These are phyloP conservation scores for Tipula vernalis DNA, from an alignment of 2,888 invertebrate species.

Conservation along the genomic window DNA sequence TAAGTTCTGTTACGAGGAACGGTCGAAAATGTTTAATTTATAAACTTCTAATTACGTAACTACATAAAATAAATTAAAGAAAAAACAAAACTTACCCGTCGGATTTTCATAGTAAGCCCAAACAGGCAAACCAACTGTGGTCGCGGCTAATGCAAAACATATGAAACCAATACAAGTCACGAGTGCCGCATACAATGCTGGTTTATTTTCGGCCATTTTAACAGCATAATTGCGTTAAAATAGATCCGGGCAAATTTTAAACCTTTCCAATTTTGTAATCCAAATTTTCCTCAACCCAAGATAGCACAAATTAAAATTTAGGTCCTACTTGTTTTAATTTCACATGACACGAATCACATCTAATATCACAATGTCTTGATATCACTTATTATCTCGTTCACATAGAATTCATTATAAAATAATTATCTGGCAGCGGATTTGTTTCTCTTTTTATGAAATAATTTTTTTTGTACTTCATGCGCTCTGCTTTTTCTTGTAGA, in stretches of 20 bases:
- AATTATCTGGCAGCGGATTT: neutral
- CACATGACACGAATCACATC: neutral
- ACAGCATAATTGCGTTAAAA: conserved; percentile 16
- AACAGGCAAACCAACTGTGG: conserved; percentile 69
- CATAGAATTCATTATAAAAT: neutral
- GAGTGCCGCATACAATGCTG: conserved; percentile 35
- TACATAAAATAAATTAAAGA: neutral
- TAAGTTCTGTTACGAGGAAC: too few relatives aligned
- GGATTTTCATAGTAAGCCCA: conserved; percentile 69
- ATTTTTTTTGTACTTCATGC: neutral
- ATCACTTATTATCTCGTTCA: neutral
- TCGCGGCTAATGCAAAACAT: conserved; percentile 69
- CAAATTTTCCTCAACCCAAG: neutral
- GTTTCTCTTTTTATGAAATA: neutral
- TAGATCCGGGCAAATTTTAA: neutral
- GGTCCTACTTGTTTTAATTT: neutral
- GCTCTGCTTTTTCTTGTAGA: neutral
- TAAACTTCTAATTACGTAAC: too few relatives aligned
- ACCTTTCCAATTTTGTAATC: neutral
- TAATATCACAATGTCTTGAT: neutral
- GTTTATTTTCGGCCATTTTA: conserved; percentile 34
- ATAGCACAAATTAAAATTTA: neutral
- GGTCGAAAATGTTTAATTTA: too few relatives aligned
- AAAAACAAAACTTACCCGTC: conserved; percentile 36
- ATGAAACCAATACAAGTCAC: conserved; percentile 49